phyloP scores from a whole-genome alignment of 2,888 invertebrate species.

The Cephus runcator region DNA sequence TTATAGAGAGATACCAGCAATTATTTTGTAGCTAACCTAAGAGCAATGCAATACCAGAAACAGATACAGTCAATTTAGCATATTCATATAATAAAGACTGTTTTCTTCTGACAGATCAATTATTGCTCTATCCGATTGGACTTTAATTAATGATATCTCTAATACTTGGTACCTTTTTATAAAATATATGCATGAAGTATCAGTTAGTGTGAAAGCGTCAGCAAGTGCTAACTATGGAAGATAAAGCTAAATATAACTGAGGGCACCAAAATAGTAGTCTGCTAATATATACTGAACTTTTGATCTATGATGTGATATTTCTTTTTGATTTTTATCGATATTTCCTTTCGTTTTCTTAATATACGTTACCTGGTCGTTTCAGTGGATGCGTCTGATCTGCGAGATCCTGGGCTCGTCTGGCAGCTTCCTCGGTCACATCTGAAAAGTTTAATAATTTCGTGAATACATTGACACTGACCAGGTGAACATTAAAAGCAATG shows the following conservation, averaged over 20 bases:
- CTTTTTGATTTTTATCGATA: background rate
- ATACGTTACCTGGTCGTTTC: slow-evolving; percentile 57
- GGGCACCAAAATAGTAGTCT: slow-evolving; percentile 62
- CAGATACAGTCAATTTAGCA: too few species aligned
- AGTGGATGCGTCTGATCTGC: slow-evolving; percentile 47
- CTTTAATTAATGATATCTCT: background rate
- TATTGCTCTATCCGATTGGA: background rate
- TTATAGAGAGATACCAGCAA: slow-evolving; percentile 6
- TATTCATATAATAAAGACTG: too few species aligned
- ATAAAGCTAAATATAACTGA: slow-evolving; percentile 67
- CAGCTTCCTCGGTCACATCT: slow-evolving; percentile 63
- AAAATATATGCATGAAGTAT: slow-evolving; percentile 59
- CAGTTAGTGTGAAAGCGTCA: slow-evolving; percentile 64
- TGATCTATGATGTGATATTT: slow-evolving; percentile 39
- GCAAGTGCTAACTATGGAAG: slow-evolving; percentile 66
- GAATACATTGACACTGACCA: slow-evolving; percentile 28
- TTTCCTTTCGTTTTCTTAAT: slow-evolving; percentile 5
- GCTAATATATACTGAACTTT: slow-evolving; percentile 52
- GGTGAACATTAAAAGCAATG: slow-evolving; percentile 62
- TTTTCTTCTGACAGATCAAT: too few species aligned
- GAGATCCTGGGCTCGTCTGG: slow-evolving; percentile 57
- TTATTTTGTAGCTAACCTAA: background rate
- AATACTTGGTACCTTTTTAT: slow-evolving; percentile 40
- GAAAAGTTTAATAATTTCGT: slow-evolving; percentile 39
- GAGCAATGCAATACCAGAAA: background rate